Evolutionary conservation across 2,113 vertebrate species (phyloP).

Genomic region (Peromyscus californicus): DNA sequence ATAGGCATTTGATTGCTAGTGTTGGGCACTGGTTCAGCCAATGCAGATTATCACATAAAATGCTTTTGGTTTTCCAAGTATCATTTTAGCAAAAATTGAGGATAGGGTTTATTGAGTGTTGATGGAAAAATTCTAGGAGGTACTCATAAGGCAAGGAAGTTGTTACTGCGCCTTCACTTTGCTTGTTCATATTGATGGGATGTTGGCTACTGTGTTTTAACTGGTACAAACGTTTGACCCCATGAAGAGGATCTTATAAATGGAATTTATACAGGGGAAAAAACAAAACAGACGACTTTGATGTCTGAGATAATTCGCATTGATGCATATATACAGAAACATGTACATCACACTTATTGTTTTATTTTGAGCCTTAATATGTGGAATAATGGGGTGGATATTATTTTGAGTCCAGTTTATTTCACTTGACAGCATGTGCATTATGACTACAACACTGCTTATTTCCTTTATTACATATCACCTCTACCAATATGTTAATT

Average conservation of each 20-base stretch:
- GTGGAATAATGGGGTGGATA: background rate
- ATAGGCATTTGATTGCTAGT: background rate
- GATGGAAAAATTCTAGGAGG: background rate
- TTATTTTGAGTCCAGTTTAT: background rate
- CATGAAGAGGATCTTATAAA: background rate
- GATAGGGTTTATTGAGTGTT: background rate
- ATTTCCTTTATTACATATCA: background rate
- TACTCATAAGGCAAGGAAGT: background rate
- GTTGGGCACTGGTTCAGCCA: background rate
- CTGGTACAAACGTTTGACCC: background rate
- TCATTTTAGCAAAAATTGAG: background rate
- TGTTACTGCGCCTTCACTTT: background rate
- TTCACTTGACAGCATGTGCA: background rate
- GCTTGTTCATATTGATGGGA: background rate
- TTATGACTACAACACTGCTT: background rate
- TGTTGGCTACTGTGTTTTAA: background rate
- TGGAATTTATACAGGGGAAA: background rate
- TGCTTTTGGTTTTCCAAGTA: background rate
- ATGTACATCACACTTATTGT: background rate
- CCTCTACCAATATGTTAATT: background rate
- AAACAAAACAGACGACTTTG: background rate
- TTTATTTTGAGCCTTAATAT: background rate
- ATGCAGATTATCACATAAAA: background rate
- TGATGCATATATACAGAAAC: background rate
- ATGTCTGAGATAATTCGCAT: background rate